Base-by-base conservation (phyloP, 2,113 vertebrate genomes). In the Pelmatolapia mariae region DNA sequence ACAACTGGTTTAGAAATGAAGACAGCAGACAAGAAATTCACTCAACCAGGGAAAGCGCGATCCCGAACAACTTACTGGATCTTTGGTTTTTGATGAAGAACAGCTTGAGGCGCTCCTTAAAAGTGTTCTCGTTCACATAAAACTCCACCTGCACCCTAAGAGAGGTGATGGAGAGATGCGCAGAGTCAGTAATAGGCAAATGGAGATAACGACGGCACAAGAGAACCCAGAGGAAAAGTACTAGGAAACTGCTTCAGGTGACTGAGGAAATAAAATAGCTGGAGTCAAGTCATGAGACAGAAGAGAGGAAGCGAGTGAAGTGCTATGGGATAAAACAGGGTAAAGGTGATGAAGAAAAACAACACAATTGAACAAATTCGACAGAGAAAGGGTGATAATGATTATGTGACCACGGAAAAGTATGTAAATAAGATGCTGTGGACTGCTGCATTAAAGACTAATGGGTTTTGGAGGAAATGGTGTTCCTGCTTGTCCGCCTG, bases 71-170 rank as follows among this genome's bases (percentile, higher is more conserved):
- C 97, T 97, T 95, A 97, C 97, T 97, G 89, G 97, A 97, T 96
- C 97, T 96, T 96, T 97, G 97, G 96, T 97, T 97, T 96, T 97
- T 97, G 95, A 97, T 97, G 96, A 97, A 97, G 95, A 97, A 97
- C 90, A 97, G 95, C 95, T 97, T 97, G 85, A 97, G 96, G 22
- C 97, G 96, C 92, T 97, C 97, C 92, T 97, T 97, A 95, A 97
- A 97, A 15, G 97, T 97, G 95, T 97, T 97, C 92, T 97, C 97
- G 59, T 97, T 97, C 92, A 97, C 96, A 83, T 97, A 97, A 94
- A 97, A 97, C 94, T 97, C 97, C 66, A 97, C 97, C 87, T 97
- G 97, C 86, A 97, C 97, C 95, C 97, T 97, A 81, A 78, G 83
- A 93, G 86, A 89, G 33, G 80, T 50, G 59, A 86, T 38, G 19